These are phyloP conservation scores for Tipula helvola DNA, from an alignment of 2,888 invertebrate genomes.

Conservation along the genomic window DNA sequence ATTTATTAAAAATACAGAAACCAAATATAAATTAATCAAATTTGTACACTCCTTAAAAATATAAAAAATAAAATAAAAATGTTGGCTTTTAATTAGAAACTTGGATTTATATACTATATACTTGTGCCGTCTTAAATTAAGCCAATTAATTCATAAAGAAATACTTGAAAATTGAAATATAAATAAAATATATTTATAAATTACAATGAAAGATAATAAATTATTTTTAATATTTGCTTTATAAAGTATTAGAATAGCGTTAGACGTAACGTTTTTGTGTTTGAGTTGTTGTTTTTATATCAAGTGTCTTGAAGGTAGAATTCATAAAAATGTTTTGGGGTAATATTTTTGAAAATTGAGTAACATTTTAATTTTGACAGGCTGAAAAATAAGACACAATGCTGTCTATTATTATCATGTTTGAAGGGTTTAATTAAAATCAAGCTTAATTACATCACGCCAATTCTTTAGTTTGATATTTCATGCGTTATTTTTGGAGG, in stretches of 20 bases:
- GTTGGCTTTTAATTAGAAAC: neutral
- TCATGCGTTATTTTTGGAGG: too few species aligned
- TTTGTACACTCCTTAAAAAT: neutral
- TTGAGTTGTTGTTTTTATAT: neutral
- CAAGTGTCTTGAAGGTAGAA: too few species aligned
- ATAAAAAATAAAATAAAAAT: neutral
- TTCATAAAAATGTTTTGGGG: neutral
- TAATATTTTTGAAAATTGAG: neutral
- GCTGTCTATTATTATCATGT: too few species aligned
- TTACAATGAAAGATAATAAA: neutral
- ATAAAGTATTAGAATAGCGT: neutral
- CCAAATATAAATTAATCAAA: neutral
- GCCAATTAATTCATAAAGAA: neutral
- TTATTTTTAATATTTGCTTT: neutral
- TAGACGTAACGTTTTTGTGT: neutral
- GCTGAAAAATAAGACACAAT: too few species aligned
- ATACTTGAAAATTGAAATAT: neutral
- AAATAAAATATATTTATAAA: neutral
- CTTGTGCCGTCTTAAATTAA: neutral
- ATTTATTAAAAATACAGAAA: neutral
- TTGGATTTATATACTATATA: neutral
- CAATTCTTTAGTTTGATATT: too few species aligned
- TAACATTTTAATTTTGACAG: neutral
- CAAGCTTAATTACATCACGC: too few species aligned
- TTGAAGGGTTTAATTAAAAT: too few species aligned